Percentiles rank a stretch among this genome's conserved stretches.
Conservation (phyloP, 1,140 invertebrate genomes). For the Portunus trituberculatus region DNA sequence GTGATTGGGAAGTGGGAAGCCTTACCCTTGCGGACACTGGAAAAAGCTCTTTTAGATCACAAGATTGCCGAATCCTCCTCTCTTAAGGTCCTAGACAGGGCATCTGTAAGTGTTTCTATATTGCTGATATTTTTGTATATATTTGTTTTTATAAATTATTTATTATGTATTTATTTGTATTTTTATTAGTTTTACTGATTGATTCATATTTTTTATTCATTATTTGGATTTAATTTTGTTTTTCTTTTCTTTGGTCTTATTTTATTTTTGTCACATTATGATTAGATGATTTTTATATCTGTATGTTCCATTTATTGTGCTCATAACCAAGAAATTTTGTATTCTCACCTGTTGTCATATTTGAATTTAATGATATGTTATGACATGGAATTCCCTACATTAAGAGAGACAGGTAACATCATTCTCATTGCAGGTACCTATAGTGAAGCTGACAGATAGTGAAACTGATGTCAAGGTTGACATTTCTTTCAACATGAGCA, state of each 20-base stretch:
- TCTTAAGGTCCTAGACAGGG: slow-evolving; percentile 97
- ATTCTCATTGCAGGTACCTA: slow-evolving; percentile 87
- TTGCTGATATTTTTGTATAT: slow-evolving; percentile 28
- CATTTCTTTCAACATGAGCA: slow-evolving; percentile 99
- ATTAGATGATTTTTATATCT: no score
- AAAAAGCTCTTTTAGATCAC: slow-evolving; percentile 92
- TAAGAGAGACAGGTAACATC: no score
- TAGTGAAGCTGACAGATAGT: slow-evolving; percentile 98
- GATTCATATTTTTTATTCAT: no score
- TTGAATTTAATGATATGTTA: no score
- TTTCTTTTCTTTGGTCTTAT: no score
- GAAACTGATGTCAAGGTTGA: slow-evolving; percentile 96
- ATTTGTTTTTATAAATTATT: slow-evolving; percentile 11
- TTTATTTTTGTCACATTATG: no score
- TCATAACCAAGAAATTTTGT: no score
- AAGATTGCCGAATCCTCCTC: slow-evolving; percentile 92
- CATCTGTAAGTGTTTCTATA: slow-evolving; percentile 85
- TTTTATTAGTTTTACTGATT: no score
- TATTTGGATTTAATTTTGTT: background rate
- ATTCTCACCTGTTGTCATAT: no score
- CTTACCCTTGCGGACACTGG: slow-evolving; percentile 93
- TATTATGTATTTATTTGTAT: background rate
- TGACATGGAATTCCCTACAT: no score
- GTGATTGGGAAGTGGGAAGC: slow-evolving; percentile 97
- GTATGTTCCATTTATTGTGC: no score